Evolutionary conservation across 2,113 vertebrate species (phyloP), one percentile per base, ranked within the genome.

Genomic region (Cathartes aura): DNA sequence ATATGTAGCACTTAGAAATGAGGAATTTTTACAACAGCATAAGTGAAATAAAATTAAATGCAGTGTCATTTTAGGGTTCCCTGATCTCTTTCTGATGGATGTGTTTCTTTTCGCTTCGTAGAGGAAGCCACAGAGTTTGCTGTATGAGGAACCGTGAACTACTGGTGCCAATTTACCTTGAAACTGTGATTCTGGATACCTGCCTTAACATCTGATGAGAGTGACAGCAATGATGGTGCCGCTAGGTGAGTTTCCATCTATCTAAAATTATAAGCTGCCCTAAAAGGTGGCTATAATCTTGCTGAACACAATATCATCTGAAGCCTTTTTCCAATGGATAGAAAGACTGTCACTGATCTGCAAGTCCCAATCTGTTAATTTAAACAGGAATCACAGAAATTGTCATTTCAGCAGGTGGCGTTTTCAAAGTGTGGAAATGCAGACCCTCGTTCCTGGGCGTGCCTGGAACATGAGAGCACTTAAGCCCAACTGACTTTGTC

Each of bases 341-440:
- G 52, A 63, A 87, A 87, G 23, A 15, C 29, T 75, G 27, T 38
- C 30, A 42, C 22, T 58, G 43, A 47, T 72, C 48, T 78, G 36
- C 12, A 67, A 63, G 27, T 52, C 34, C 8, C 14, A 43, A 5
- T 21, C 40, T 63, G 20, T 14, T 74, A 56, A 52, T 59, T 82
- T 84, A 36, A 62, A 50, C 7, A 55, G 38, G 29, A 91, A 63
- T 58, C 34, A 30, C 1, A 42, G 29, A 59, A 58, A 24, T 4
- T 10, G 1, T 72, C 0, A 0, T 78, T 81, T 89, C 5, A 12
- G 52, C 47, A 66, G 45, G 11, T 29, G 45, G 1, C 0, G 1
- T 64, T 66, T 84, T 66, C 38, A 18, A 42, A 55, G 20, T 20
- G 30, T 60, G 42, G 47, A 63, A 75, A 56, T 0, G 1, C 7